A percentile compares a stretch with the other conserved stretches of the same genome.
These are phyloP conservation scores for Condylostylus longicornis DNA, from an alignment of 1,140 invertebrate species.

Conservation along the genomic window DNA sequence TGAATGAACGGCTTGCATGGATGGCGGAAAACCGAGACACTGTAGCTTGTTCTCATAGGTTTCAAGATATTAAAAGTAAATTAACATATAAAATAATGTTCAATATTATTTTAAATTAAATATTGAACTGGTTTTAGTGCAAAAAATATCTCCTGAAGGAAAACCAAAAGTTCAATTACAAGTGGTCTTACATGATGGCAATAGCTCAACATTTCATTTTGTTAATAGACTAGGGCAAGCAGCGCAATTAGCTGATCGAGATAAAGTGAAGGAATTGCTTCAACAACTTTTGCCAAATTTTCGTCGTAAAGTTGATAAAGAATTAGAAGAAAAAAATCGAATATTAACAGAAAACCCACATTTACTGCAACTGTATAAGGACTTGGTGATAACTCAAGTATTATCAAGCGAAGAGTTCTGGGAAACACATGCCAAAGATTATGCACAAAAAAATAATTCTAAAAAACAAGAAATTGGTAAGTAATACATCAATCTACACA, in stretches of 20 bases:
- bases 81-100: constrained; percentile 6
- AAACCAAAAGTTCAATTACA: constrained; percentile 99
- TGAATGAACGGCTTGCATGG: constrained; percentile 90
- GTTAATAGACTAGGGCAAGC: constrained; percentile 70
- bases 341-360: constrained; percentile 70
- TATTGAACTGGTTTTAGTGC: constrained; percentile 64
- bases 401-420: constrained; percentile 94
- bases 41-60: constrained; percentile 82
- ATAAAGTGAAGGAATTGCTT: constrained; percentile 84
- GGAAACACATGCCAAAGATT: constrained; percentile 69
- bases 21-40: constrained; percentile 84
- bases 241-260: constrained; percentile 75
- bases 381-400: constrained; percentile 86
- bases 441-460: constrained; percentile 54
- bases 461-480: constrained; percentile 68
- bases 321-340: constrained; percentile 78
- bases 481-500: constrained; percentile 32
- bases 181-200: constrained; percentile 84
- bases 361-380: constrained; percentile 72
- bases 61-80: constrained; percentile 91
- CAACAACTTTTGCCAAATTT: constrained; percentile 90
- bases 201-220: constrained; percentile 96
- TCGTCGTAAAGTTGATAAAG: constrained; percentile 83
- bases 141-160: constrained; percentile 96
- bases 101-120: neutral